Percentiles rank a stretch among this genome's conserved stretches.
These are phyloP conservation scores for Hydroisotoma schaefferi DNA, from an alignment of 2,888 invertebrate genomes.

Conservation along the genomic window DNA sequence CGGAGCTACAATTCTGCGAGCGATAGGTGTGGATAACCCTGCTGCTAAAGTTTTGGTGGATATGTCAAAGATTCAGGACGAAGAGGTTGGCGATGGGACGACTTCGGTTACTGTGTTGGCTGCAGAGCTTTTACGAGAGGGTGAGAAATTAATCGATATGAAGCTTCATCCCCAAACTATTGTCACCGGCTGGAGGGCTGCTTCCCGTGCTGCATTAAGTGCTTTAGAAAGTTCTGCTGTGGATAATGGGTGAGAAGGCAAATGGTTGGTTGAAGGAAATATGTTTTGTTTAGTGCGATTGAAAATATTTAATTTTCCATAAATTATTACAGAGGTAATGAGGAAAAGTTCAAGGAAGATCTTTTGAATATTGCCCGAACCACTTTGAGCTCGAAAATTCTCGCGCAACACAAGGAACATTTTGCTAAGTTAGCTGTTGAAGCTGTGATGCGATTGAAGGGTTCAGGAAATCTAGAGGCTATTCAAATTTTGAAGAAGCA, in stretches of 20 bases:
- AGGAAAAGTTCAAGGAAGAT: slow-evolving; percentile 76
- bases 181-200: slow-evolving; percentile 90
- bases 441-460: slow-evolving; percentile 90
- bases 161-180: slow-evolving; percentile 98
- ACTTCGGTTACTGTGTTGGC: slow-evolving; percentile 96
- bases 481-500: slow-evolving; percentile 98
- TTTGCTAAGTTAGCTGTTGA: slow-evolving; percentile 94
- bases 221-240: slow-evolving; percentile 74
- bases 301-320: background rate
- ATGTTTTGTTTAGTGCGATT: background rate
- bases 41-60: slow-evolving; percentile 99
- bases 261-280: background rate
- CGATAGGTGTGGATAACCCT: slow-evolving; percentile 96
- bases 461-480: slow-evolving; percentile 89
- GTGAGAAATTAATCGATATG: slow-evolving; percentile 86
- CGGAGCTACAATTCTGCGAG: slow-evolving; percentile 95
- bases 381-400: slow-evolving; percentile 95
- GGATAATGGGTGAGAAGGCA: slow-evolving; percentile 66
- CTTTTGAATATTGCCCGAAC: slow-evolving; percentile 95
- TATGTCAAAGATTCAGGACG: slow-evolving; percentile 97
- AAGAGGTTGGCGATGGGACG: slow-evolving; percentile 99
- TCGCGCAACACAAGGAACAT: slow-evolving; percentile 94
- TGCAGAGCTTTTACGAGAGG: slow-evolving; percentile 89
- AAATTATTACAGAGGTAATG: slow-evolving; percentile 59
- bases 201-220: slow-evolving; percentile 75